These are phyloP conservation scores for Oreochromis aureus DNA, from an alignment of 2,113 vertebrate genomes.

Conservation along the genomic window DNA sequence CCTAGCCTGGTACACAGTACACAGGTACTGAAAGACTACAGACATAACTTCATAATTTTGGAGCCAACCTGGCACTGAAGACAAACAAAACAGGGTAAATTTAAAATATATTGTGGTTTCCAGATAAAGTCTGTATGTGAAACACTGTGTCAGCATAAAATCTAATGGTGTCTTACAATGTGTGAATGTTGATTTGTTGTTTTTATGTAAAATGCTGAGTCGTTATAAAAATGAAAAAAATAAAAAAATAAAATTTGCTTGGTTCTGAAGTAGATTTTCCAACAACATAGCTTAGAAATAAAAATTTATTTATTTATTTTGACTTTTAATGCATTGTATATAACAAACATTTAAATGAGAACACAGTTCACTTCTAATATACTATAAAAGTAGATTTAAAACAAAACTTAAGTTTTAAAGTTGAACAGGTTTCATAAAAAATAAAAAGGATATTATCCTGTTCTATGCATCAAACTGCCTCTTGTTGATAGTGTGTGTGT, in stretches of 20 bases:
- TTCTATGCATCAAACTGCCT: neutral
- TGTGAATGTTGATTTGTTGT: neutral
- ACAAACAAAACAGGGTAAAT: neutral
- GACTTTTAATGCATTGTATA: neutral
- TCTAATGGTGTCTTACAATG: neutral
- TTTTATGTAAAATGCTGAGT: neutral
- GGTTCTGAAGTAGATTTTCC: neutral
- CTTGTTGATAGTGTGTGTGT: neutral
- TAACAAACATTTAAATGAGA: neutral
- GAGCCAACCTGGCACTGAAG: neutral
- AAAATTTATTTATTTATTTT: neutral
- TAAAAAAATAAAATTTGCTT: neutral
- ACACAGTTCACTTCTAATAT: neutral
- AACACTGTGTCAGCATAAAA: neutral
- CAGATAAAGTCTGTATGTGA: neutral
- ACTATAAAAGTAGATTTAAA: neutral
- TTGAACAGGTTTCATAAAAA: neutral
- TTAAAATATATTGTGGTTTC: neutral
- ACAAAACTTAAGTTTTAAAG: neutral
- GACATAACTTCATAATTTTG: neutral
- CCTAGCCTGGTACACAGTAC: neutral
- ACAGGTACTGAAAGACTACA: neutral
- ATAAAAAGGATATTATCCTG: neutral
- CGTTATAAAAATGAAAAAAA: neutral
- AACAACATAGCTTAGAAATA: neutral